Base-by-base conservation (phyloP, 2,888 invertebrate species). In the Drosophila vallismaia region DNA sequence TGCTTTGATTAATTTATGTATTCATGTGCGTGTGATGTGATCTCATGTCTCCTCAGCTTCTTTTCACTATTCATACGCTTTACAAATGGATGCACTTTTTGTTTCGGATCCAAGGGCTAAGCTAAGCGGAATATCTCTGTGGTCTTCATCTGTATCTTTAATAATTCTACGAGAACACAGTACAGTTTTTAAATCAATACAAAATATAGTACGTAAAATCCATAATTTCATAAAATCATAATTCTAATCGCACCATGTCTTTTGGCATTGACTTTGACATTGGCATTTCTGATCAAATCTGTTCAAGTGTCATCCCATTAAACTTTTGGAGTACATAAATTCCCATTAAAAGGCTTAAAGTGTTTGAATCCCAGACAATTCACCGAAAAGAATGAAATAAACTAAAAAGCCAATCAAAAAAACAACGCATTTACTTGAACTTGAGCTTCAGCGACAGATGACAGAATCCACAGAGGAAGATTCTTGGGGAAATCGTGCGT, bases 1-100 rank as follows among this genome's bases (percentile, higher is more conserved):
- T 84, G 85, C 79, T 81, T 72, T 86, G 85, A 84, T 85, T 85
- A 86, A 86, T 84, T 86, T 59, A 6, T n/a, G 12, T 58, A 46
- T 62, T 46, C 8, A 46, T 10, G 12, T 60, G 53, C 53, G 81
- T 84, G 70, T 68, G 76, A 87, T 76, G 31, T 64, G 67, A 64
- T 80, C 79, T 67, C 49, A 36, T 69, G 52, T 19, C 38, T 36
- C 36, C 24, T 10, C 38, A 52, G 50, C 33, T 40, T 58, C 42
- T 45, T 42, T 75, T 54, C 19, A 12, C 48, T 50, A 71, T 82
- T 80, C 74, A 86, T 76, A 66, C 62, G 71, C 71, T 72, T 75
- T 50, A 73, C 85, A 75, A 84, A 77, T 75, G 75, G 57, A 7
- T 75, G 75, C 56, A 72, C 84, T 58, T 54, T 36, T 53, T 60